Conservation (phyloP, 1,140 invertebrate species). For the Anoplolepis gracilipes region DNA sequence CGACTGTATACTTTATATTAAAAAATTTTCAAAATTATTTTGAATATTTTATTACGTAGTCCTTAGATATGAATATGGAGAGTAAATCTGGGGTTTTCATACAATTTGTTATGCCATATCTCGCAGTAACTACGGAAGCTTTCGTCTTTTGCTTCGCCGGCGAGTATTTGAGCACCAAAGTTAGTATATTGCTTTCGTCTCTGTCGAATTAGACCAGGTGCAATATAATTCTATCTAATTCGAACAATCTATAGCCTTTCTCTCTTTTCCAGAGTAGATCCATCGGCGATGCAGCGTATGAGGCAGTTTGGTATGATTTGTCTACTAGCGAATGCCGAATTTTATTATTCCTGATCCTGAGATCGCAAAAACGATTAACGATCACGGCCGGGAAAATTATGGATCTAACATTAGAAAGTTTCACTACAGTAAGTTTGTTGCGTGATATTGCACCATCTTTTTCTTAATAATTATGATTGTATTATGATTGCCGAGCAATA, state of each 20-base stretch:
- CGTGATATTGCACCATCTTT: background rate
- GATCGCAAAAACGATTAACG: constrained; percentile 64
- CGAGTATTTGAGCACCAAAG: constrained; percentile 53
- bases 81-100: constrained; percentile 26
- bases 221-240: background rate
- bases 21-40: background rate
- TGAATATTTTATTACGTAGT: background rate
- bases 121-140: constrained; percentile 43
- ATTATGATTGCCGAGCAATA: background rate
- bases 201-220: background rate
- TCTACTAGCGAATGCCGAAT: constrained; percentile 16
- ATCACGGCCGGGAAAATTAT: constrained; percentile 64
- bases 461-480: background rate
- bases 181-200: background rate
- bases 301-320: constrained; percentile 54
- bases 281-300: constrained; percentile 48
- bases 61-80: constrained; percentile 9
- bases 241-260: background rate
- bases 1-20: background rate
- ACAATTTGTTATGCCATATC: constrained; percentile 32
- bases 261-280: constrained; percentile 45
- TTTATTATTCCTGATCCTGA: constrained; percentile 61
- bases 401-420: constrained; percentile 56
- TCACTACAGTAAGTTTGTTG: constrained; percentile 54
- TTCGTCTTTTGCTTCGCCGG: constrained; percentile 59